phyloP scores from a whole-genome alignment of 2,888 invertebrate species.

The Cosmopolites sordidus region DNA sequence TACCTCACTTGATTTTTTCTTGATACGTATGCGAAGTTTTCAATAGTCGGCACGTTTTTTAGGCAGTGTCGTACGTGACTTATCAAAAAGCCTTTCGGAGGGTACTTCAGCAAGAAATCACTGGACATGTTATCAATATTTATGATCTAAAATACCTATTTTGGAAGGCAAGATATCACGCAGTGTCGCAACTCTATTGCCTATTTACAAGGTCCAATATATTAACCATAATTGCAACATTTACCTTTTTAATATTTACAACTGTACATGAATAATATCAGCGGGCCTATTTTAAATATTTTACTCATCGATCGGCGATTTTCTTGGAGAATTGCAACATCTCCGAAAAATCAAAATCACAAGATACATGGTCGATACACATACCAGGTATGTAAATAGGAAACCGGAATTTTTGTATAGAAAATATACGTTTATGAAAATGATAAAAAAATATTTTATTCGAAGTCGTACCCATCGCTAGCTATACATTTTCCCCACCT shows the following conservation, averaged over 20 bases:
- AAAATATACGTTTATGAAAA: too few species aligned
- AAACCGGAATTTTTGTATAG: background rate
- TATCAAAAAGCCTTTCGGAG: background rate
- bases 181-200: background rate
- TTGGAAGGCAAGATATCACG: background rate
- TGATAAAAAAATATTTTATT: too few species aligned
- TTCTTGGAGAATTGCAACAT: background rate
- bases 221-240: conserved; percentile 12
- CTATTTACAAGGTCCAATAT: conserved; percentile 9
- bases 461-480: too few species aligned
- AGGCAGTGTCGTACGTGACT: background rate
- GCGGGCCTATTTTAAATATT: too few species aligned
- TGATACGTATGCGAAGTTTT: too few species aligned
- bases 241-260: conserved; percentile 5
- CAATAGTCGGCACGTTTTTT: too few species aligned
- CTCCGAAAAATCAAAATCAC: background rate
- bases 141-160: background rate
- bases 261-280: background rate
- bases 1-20: too few species aligned
- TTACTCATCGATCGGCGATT: background rate
- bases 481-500: too few species aligned
- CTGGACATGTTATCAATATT: background rate
- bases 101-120: background rate
- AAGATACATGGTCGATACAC: background rate
- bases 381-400: too few species aligned